Evolutionary conservation across 1,140 invertebrate species (phyloP).

Genomic region (Conus ventricosus): DNA sequence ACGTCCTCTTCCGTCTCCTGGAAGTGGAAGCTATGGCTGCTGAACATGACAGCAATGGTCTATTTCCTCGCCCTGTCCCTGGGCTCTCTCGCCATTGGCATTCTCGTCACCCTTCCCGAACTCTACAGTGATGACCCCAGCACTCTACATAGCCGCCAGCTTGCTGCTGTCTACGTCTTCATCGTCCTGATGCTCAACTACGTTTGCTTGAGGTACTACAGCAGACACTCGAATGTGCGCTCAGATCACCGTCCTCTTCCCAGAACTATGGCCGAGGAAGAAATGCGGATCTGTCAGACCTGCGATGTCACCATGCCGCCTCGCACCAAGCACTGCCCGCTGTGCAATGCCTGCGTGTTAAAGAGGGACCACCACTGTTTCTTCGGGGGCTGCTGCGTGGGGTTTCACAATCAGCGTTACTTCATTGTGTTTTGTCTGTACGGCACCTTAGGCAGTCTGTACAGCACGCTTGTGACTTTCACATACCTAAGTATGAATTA

Average conservation of each 20-base stretch:
- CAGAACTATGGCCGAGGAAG: not conserved
- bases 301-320: constrained; percentile 62
- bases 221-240: constrained; percentile 4
- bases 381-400: constrained; percentile 92
- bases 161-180: constrained; percentile 26
- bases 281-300: constrained; percentile 46
- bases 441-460: constrained; percentile 73
- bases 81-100: constrained; percentile 1
- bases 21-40: constrained; percentile 30
- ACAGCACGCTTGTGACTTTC: constrained; percentile 54
- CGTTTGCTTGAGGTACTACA: constrained; percentile 25
- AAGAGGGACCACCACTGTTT: constrained; percentile 97
- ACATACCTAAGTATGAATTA: constrained; percentile 49
- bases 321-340: constrained; percentile 87
- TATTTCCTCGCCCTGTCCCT: constrained; percentile 24
- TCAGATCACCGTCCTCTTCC: not conserved
- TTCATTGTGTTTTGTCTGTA: constrained; percentile 90
- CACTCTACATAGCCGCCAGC: constrained; percentile 32
- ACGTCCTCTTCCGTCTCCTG: not conserved
- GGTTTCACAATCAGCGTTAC: constrained; percentile 91
- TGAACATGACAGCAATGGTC: constrained; percentile 17
- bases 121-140: constrained; percentile 50
- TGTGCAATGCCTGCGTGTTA: constrained; percentile 87
- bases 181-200: constrained; percentile 33
- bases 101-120: constrained; percentile 56